Conservation (phyloP, 2,888 invertebrate species). For the Tanypteryx hageni region DNA sequence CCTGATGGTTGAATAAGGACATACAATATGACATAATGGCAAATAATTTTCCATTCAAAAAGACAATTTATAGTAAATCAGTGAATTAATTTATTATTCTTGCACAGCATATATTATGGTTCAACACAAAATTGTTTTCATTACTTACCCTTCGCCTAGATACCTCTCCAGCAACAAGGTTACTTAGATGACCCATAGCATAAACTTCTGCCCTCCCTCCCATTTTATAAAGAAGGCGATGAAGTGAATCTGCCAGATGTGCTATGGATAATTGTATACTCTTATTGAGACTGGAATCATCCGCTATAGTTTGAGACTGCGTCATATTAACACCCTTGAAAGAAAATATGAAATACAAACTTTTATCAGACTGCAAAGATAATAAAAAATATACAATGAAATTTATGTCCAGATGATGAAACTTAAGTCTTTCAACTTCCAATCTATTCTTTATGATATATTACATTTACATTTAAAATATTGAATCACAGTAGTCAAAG, state of each 20-base stretch:
- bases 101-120: no score
- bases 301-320: conserved; percentile 12
- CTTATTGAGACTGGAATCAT: conserved; percentile 72
- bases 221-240: conserved; percentile 79
- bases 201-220: conserved; percentile 82
- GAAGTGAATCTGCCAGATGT: conserved; percentile 77
- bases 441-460: neutral
- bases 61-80: no score
- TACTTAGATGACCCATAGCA: conserved; percentile 81
- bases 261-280: conserved; percentile 75
- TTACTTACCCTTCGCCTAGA: conserved; percentile 78
- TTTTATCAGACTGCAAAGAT: neutral
- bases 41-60: no score
- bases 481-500: neutral
- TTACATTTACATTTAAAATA: neutral
- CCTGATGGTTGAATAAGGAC: no score
- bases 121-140: no score
- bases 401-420: neutral
- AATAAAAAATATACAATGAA: neutral
- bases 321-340: neutral
- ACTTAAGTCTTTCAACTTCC: neutral
- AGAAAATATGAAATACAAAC: neutral
- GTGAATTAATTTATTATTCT: no score
- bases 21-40: no score
- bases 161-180: conserved; percentile 78